phyloP scores from a whole-genome alignment of 1,140 invertebrate species.

The Batillaria attramentaria region DNA sequence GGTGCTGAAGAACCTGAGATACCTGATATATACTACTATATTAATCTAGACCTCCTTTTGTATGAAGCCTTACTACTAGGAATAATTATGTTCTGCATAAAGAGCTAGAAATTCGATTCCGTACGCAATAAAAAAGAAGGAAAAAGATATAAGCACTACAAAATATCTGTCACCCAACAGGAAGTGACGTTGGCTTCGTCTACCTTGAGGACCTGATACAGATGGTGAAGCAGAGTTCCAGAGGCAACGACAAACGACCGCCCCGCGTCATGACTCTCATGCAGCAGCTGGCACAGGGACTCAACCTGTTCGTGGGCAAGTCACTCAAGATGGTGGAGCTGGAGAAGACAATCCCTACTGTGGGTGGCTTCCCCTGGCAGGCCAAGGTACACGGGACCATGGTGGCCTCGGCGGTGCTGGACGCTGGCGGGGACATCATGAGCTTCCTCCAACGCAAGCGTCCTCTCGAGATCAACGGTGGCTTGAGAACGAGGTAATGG shows the following conservation, averaged over 20 bases:
- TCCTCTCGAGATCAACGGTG: background rate
- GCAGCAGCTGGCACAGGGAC: background rate
- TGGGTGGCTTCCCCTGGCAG: slow-evolving; percentile 5
- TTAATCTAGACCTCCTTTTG: background rate
- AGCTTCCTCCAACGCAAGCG: background rate
- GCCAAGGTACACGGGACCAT: background rate
- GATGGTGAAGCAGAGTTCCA: background rate
- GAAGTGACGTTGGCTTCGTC: slow-evolving; percentile 1
- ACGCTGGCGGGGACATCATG: background rate
- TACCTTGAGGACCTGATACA: background rate
- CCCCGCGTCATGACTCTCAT: background rate
- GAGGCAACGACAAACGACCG: background rate
- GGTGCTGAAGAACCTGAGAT: background rate
- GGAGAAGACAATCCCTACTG: slow-evolving; percentile 6
- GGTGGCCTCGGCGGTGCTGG: slow-evolving; percentile 20
- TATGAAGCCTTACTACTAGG: background rate
- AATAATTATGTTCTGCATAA: background rate
- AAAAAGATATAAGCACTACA: no score
- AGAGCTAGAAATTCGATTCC: background rate
- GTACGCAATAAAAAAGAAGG: no score
- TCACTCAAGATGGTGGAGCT: slow-evolving; percentile 29
- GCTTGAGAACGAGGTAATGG: background rate
- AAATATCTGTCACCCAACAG: no score
- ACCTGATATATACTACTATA: background rate
- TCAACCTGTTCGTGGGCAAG: slow-evolving; percentile 17